phyloP scores from a whole-genome alignment of 2,113 vertebrate species.

The Reinhardtius hippoglossoides region DNA sequence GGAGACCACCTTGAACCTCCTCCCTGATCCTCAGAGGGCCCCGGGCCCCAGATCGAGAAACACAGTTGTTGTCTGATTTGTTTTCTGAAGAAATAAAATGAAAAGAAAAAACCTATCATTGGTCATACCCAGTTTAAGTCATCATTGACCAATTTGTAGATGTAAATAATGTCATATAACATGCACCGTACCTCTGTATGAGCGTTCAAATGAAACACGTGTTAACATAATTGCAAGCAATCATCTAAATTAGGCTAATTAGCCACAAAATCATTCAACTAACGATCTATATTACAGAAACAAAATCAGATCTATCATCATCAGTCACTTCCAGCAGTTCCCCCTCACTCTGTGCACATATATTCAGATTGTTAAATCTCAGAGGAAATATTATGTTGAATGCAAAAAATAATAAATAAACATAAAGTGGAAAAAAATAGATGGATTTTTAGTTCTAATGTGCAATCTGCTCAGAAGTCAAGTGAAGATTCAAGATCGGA shows the following conservation, averaged over 20 bases:
- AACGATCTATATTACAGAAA: background rate
- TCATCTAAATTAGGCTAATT: background rate
- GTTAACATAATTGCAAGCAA: background rate
- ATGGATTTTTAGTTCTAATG: background rate
- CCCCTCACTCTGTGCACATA: background rate
- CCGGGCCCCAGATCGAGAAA: background rate
- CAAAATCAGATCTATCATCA: background rate
- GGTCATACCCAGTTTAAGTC: background rate
- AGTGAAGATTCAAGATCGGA: conserved; percentile 20
- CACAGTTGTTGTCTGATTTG: background rate
- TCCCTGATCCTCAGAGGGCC: background rate
- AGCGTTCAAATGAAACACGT: background rate
- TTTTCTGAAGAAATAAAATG: conserved; percentile 2
- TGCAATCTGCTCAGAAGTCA: background rate
- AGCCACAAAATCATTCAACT: background rate
- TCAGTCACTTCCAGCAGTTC: background rate
- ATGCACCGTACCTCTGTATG: background rate
- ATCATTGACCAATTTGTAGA: background rate
- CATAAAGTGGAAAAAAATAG: background rate
- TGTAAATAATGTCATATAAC: background rate
- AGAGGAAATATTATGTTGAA: background rate
- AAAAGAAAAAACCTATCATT: background rate
- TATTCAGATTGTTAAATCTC: background rate
- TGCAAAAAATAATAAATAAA: background rate
- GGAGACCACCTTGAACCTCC: conserved; percentile 18